These are phyloP conservation scores for Cerastoderma edule DNA, from an alignment of 2,888 invertebrate species.

Conservation along the genomic window DNA sequence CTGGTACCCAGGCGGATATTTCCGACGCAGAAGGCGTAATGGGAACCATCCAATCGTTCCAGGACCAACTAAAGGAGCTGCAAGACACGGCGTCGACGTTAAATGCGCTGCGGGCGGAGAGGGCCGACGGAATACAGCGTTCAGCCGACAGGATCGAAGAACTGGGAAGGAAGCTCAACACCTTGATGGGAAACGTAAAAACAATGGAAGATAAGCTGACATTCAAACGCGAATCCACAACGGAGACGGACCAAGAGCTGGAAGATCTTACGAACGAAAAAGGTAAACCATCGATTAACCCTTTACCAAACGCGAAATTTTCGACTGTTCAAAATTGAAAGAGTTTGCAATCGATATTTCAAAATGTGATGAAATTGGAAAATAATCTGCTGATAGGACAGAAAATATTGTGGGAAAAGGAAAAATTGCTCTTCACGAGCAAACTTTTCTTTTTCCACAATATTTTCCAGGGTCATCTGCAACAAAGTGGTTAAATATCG, in stretches of 20 bases:
- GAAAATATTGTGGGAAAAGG: constrained; percentile 4
- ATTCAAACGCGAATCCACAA: constrained; percentile 4
- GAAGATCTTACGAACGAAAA: constrained; percentile 52
- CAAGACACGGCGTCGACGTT: constrained; percentile 15
- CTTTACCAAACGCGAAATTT: no score
- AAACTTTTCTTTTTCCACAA: not conserved
- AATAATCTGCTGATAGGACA: no score
- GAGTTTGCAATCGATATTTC: no score
- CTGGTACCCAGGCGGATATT: constrained; percentile 40
- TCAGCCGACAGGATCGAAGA: not conserved
- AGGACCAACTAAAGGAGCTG: constrained; percentile 33
- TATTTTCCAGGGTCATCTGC: no score
- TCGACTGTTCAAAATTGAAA: no score
- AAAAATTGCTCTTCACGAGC: not conserved
- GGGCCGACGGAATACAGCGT: not conserved
- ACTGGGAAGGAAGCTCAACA: constrained; percentile 28
- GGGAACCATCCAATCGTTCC: constrained; percentile 40
- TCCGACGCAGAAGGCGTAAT: constrained; percentile 54
- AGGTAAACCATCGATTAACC: constrained; percentile 27
- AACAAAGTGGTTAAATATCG: no score
- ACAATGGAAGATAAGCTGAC: constrained; percentile 17
- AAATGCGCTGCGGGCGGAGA: not conserved
- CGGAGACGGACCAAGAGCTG: constrained; percentile 20
- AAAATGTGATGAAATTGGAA: no score
- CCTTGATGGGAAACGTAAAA: constrained; percentile 31